phyloP scores from a whole-genome alignment of 2,113 vertebrate genomes.

The Oncorhynchus tshawytscha region DNA sequence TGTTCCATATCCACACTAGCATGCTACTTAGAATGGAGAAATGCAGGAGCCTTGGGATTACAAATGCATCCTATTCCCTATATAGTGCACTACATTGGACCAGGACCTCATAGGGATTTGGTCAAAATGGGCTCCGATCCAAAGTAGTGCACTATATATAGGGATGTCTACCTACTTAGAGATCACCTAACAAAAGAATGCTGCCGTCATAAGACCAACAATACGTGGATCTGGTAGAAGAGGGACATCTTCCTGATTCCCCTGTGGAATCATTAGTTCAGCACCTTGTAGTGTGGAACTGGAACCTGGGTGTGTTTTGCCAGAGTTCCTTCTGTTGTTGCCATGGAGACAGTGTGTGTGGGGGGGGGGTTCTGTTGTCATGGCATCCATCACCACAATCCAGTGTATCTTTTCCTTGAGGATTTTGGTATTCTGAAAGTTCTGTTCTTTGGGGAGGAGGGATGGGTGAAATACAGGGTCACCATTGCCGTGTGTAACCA shows the following conservation, averaged over 20 bases:
- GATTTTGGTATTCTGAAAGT: not conserved
- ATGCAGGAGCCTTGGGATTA: not conserved
- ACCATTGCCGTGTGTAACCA: not conserved
- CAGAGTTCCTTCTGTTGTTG: conserved; percentile 37
- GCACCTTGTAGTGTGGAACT: not conserved
- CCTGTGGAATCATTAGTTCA: not conserved
- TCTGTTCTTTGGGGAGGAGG: not conserved
- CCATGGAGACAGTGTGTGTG: conserved; percentile 42
- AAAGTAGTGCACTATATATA: not conserved
- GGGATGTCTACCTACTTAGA: too few relatives aligned
- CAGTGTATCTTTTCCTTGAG: conserved; percentile 33
- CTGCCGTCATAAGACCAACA: too few relatives aligned
- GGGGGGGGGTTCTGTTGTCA: conserved; percentile 22
- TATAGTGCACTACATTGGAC: not conserved
- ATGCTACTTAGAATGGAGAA: conserved; percentile 19
- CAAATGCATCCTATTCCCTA: not conserved
- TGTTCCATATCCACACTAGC: conserved; percentile 35
- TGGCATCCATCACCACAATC: conserved; percentile 41
- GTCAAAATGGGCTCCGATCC: too few relatives aligned
- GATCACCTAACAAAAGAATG: too few relatives aligned
- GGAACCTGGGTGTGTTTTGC: not conserved
- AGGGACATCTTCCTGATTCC: not conserved
- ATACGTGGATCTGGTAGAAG: not conserved
- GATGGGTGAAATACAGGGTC: not conserved
- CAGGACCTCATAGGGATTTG: not conserved